Percentiles rank a stretch among this genome's conserved stretches.
phyloP scores from a whole-genome alignment of 53 echinoderm and acorn worm genomes.

The Luidia sarsii region DNA sequence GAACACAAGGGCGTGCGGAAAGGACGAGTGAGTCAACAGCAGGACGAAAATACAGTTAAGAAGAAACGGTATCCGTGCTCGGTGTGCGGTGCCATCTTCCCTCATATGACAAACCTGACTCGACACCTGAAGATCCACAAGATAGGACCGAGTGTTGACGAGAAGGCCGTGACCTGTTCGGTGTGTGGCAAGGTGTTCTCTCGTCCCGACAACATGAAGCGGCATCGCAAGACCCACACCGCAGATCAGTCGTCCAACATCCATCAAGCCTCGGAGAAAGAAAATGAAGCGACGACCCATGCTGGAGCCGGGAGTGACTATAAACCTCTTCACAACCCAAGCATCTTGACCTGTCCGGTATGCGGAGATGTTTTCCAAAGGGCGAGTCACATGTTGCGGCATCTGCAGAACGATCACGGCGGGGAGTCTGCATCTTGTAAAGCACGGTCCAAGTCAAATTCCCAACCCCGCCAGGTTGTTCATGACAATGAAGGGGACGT shows the following conservation, averaged over 20 bases:
- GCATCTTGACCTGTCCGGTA: not conserved
- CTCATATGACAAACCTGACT: too few species aligned
- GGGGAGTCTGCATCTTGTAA: not conserved
- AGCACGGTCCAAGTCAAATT: not conserved
- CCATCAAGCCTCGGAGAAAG: not conserved
- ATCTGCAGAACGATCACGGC: not conserved
- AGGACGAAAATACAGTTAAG: too few species aligned
- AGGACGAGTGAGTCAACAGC: too few species aligned
- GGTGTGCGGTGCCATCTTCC: too few species aligned
- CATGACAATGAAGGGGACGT: not conserved
- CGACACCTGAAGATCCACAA: too few species aligned
- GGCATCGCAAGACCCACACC: not conserved
- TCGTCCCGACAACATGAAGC: constrained; percentile 12
- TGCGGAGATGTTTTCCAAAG: not conserved
- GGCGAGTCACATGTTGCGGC: not conserved
- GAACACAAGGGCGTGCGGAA: too few species aligned
- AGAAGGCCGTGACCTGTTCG: not conserved
- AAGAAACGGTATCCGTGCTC: too few species aligned
- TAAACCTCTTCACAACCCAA: not conserved
- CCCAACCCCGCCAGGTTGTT: not conserved
- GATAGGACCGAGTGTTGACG: too few species aligned
- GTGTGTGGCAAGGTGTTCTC: constrained; percentile 3
- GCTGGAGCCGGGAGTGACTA: not conserved
- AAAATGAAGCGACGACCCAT: not conserved
- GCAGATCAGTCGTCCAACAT: not conserved